Conservation (phyloP, 2,888 invertebrate species). For the Pyrrhia umbra region DNA sequence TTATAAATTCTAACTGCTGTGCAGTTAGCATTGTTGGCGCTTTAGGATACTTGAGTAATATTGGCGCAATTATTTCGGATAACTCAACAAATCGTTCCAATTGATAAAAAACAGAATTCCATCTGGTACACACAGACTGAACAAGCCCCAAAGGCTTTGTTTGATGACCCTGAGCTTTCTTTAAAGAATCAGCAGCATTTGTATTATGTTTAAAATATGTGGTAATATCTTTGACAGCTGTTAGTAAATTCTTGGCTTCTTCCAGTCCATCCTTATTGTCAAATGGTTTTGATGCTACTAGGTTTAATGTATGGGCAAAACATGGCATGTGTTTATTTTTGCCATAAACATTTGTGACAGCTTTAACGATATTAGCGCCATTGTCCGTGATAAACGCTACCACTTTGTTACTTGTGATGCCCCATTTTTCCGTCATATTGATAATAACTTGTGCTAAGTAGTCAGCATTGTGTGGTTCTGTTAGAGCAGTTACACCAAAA, state of each 20-base stretch:
- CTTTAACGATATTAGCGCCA: conserved; percentile 47
- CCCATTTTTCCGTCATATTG: conserved; percentile 21
- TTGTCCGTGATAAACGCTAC: conserved; percentile 52
- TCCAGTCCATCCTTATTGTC: conserved; percentile 58
- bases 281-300: conserved; percentile 61
- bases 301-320: conserved; percentile 59
- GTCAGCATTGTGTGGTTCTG: neutral
- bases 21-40: conserved; percentile 64
- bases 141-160: neutral
- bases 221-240: conserved; percentile 59
- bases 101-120: conserved; percentile 62
- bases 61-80: conserved; percentile 61
- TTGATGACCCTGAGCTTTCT: neutral
- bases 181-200: conserved; percentile 57
- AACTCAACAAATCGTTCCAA: conserved; percentile 59
- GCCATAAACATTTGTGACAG: conserved; percentile 57
- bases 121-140: conserved; percentile 59
- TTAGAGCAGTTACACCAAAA: neutral
- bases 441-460: conserved; percentile 1
- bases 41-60: conserved; percentile 63
- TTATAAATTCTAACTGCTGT: conserved; percentile 56
- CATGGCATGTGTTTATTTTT: conserved; percentile 60
- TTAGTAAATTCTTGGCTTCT: conserved; percentile 59
- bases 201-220: conserved; percentile 60
- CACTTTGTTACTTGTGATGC: conserved; percentile 51